Base-by-base conservation (phyloP, 1,140 invertebrate genomes). In the Drosophila miranda region DNA sequence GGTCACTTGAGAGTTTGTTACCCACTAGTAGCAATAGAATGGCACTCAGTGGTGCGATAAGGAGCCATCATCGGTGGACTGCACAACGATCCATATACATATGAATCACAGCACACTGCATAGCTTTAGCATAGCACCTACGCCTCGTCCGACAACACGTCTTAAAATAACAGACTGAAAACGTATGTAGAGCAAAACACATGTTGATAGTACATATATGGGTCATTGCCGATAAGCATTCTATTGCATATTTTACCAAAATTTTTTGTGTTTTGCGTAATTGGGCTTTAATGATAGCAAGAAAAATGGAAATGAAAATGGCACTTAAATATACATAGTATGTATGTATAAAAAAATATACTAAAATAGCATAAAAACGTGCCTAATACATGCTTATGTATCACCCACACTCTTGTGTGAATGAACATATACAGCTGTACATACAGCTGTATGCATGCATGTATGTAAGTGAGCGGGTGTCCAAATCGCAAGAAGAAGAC, bases 131-230 rank as follows among this genome's bases (percentile, higher is more conserved):
- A 23, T 26, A 26, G 23, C 23, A 38, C 34, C 34, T 13, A 38
- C 38, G n/a, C 44, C 8, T 51, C 38, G 21, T 45, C 58, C 68
- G 5, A 48, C 53, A 34, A 70, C 64, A 34, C 26, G 42, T 59
- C 53, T 56, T 38, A 28, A 52, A 51, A 70, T 45, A 59, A 26
- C 48, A 48, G 44, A 9, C 16, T 26, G 34, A 54, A 69, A 19
- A 34, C 30, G 38, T 53, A 57, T 38, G 34, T 45, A n/a, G 49
- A 14, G 28, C 28, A 14, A 71, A 86, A 84, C 81, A 84, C 73
- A 84, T 81, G 81, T 69, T 87, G 81, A 81, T 84, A 38, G 34
- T 38, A 19, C 19, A 19, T 19, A 86, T 84, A 76, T 84, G 62
- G 83, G 81, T 87, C 81, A 86, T 45, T 62, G 21, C 62, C 8